Evolutionary conservation across 2,797 vertebrate genomes (phyloP), one percentile per base, ranked within the genome.

Genomic region (Novumbra hubbsi): DNA sequence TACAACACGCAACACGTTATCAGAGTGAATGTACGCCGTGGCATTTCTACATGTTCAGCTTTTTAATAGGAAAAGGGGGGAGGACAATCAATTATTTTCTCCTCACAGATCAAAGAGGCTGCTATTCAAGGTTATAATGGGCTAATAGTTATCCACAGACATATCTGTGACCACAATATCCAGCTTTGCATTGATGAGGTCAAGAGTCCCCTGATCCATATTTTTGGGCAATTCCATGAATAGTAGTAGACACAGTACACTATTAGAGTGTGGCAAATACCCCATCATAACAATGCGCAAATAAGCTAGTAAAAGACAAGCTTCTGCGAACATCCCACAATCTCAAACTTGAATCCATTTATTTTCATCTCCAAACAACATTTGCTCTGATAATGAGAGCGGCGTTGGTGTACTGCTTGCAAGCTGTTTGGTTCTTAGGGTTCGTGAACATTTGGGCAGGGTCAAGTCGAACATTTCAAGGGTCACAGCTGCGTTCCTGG

Each of bases 21-120:
- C 16, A 49, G 45, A 64, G 62, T 45, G 70, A 75, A 76, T 78
- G 11, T 72, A 28, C 62, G 76, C 55, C 73, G 67, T 68, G 49
- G 41, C 21, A 11, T 27, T 68, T 49, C 27, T 60, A 65, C 63
- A 65, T 34, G 28, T 30, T 24, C n/a, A 1, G 21, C 4, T n/a
- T 70, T 55, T 70, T 19, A 32, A 70, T 21, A 8, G 68, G 49
- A 2, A 49, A 30, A 69, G 12, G 5, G 5, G 15, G 4, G 16
- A 52, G 6, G 48, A 30, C 24, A 28, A 32, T 34, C 17, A 30
- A 30, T 52, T 52, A 8, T 70, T 3, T 32, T 70, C 19, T n/a
- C 17, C 17, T 19, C 28, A 30, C 1, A 1, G 28, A 70, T 52
- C 27, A n/a, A 11, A 28, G 48, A 16, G 24, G 2, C 27, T 19